Base-by-base conservation (phyloP, 2,797 vertebrate species). In the Alectoris magna region DNA sequence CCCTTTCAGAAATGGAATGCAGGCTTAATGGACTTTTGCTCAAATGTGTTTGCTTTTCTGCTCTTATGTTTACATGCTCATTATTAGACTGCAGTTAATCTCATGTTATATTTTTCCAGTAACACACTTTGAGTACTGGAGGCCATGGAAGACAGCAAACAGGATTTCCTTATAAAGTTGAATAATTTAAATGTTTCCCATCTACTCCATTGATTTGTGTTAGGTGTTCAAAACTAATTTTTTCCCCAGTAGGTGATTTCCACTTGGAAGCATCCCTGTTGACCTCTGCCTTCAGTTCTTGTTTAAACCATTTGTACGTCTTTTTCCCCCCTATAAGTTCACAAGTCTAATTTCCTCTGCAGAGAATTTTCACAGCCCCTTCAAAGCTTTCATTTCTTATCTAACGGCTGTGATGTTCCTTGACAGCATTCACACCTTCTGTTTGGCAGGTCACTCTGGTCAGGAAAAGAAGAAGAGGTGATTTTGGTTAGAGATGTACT, bases 141-240 rank as follows among this genome's bases (percentile, higher is more conserved):
- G 13, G 21, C 29, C 39, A 66, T 1, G 2, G 69, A 91, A 82
- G 62, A 55, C 0, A 56, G 58, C 53, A 68, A 68, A 2, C 16
- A 71, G 62, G 26, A 83, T 93, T 87, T 92, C 53, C 78, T 94
- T 48, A 91, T 38, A 95, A 92, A 75, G 74, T 84, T 66, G 46
- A 87, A 93, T 68, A 91, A 96, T 90, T 95, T 86, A 94, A 95
- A 83, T 34, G 4, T 94, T 95, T 90, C 24, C 59, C 60, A 64
- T 49, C 66, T 46, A 59, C 55, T 93, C 75, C 58, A 91, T 60
- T 96, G 80, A 90, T 96, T 96, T 97, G 31, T 95, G 90, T 95
- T 96, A 95, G 73, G 89, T 96, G 83, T 96, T 97, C 87, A 93
- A 96, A 97, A 94, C 68, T 96, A 96, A 93, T 97, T 97, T 97